These are phyloP conservation scores for Drosophila mulleri DNA, from an alignment of 2,888 invertebrate species.

Conservation along the genomic window DNA sequence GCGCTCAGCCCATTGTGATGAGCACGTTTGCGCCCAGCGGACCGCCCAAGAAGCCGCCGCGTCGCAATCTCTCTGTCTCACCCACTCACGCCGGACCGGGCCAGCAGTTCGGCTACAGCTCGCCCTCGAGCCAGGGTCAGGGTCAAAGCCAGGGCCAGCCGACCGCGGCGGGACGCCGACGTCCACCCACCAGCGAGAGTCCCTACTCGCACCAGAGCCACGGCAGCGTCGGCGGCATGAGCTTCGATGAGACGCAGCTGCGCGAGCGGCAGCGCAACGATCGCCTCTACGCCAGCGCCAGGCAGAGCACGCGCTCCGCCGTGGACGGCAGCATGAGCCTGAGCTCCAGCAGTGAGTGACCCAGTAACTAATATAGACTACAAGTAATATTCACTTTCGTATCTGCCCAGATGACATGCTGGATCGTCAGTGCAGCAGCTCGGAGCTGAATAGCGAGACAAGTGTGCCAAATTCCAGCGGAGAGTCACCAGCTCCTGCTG, in stretches of 20 bases:
- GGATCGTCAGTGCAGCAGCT: constrained; percentile 75
- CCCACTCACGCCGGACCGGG: constrained; percentile 89
- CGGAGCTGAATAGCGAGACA: constrained; percentile 72
- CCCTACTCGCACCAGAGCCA: constrained; percentile 82
- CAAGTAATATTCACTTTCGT: background rate
- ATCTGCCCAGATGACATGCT: constrained; percentile 72
- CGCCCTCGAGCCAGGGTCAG: constrained; percentile 72
- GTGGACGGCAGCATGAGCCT: constrained; percentile 65
- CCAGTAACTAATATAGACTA: background rate
- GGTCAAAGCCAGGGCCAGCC: constrained; percentile 39
- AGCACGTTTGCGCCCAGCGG: constrained; percentile 86
- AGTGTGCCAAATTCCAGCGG: constrained; percentile 74
- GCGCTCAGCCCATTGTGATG: constrained; percentile 67
- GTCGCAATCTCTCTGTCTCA: constrained; percentile 93
- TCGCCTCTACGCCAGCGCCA: constrained; percentile 78
- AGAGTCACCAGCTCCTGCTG: constrained; percentile 63
- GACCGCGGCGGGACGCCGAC: constrained; percentile 51
- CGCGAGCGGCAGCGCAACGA: constrained; percentile 68
- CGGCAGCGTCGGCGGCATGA: constrained; percentile 76
- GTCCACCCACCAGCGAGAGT: constrained; percentile 70
- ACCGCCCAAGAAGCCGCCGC: constrained; percentile 95
- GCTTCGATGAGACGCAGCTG: constrained; percentile 71
- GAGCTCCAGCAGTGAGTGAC: constrained; percentile 77
- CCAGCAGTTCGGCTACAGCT: constrained; percentile 78
- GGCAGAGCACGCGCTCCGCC: constrained; percentile 76